Evolutionary conservation across 2,113 vertebrate genomes (phyloP).

Genomic region (Perca fluviatilis): DNA sequence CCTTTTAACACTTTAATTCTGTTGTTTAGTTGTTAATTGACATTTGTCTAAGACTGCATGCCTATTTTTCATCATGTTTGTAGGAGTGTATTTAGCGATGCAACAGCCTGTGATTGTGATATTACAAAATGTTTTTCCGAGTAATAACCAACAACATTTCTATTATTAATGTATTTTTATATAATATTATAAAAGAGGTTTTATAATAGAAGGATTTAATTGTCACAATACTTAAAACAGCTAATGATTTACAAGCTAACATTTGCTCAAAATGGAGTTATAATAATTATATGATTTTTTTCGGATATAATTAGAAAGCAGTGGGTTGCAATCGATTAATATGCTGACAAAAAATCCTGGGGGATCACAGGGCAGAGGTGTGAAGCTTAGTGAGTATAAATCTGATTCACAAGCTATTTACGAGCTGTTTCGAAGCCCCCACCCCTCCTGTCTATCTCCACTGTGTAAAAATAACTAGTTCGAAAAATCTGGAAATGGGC

Average conservation of each 20-base stretch:
- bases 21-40: background rate
- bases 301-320: slow-evolving; percentile 42
- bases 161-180: background rate
- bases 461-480: slow-evolving; percentile 62
- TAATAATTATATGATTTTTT: slow-evolving; percentile 11
- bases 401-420: slow-evolving; percentile 57
- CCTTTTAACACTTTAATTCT: background rate
- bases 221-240: background rate
- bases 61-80: background rate
- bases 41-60: background rate
- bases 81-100: background rate
- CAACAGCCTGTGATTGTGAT: background rate
- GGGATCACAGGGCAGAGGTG: slow-evolving; percentile 29
- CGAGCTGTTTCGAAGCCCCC: slow-evolving; percentile 34
- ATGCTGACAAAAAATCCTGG: slow-evolving; percentile 40
- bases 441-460: slow-evolving; percentile 27
- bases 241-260: background rate
- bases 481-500: slow-evolving; percentile 48
- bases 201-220: background rate
- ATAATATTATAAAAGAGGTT: background rate
- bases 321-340: slow-evolving; percentile 45
- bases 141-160: too few species aligned
- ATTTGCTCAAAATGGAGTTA: slow-evolving; percentile 17
- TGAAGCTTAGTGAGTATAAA: slow-evolving; percentile 24
- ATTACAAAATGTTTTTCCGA: too few species aligned